These are phyloP conservation scores for Choristoneura fumiferana DNA, from an alignment of 1,140 invertebrate species.

Conservation along the genomic window DNA sequence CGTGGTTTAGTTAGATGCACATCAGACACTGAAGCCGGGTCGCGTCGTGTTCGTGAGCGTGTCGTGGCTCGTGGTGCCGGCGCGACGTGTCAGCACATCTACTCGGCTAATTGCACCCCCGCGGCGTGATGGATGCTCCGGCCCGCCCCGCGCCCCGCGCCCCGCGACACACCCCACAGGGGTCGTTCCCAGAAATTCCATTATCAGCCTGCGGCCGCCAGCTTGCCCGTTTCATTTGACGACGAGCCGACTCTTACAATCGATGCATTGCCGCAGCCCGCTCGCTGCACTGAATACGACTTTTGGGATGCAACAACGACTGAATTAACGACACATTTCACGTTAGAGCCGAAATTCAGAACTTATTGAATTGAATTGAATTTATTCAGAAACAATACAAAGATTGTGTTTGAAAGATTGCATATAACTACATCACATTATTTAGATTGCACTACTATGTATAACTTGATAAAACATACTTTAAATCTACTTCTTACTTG, in stretches of 20 bases:
- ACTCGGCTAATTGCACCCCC: constrained; percentile 73
- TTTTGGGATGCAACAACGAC: constrained; percentile 45
- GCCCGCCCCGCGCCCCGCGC: constrained; percentile 31
- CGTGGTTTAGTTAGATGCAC: constrained; percentile 9
- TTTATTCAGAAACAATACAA: too few species aligned
- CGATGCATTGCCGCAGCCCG: constrained; percentile 21
- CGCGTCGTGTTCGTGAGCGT: constrained; percentile 34
- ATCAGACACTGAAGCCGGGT: constrained; percentile 8
- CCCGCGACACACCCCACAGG: constrained; percentile 60
- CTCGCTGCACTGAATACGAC: constrained; percentile 25
- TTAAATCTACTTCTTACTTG: too few species aligned
- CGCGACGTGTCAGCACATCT: constrained; percentile 67
- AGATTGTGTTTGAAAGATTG: too few species aligned
- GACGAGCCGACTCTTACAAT: constrained; percentile 50
- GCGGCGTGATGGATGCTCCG: constrained; percentile 73
- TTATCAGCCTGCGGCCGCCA: constrained; percentile 47
- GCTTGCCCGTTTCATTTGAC: constrained; percentile 52
- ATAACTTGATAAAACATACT: too few species aligned
- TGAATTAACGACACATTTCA: too few species aligned
- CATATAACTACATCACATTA: too few species aligned
- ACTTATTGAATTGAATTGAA: too few species aligned
- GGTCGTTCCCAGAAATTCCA: constrained; percentile 76
- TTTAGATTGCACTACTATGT: too few species aligned
- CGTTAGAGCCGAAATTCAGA: too few species aligned
- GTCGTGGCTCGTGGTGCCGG: constrained; percentile 42